These are phyloP conservation scores for Sebastes schlegelii DNA, from an alignment of 2,113 vertebrate genomes.

Conservation along the genomic window DNA sequence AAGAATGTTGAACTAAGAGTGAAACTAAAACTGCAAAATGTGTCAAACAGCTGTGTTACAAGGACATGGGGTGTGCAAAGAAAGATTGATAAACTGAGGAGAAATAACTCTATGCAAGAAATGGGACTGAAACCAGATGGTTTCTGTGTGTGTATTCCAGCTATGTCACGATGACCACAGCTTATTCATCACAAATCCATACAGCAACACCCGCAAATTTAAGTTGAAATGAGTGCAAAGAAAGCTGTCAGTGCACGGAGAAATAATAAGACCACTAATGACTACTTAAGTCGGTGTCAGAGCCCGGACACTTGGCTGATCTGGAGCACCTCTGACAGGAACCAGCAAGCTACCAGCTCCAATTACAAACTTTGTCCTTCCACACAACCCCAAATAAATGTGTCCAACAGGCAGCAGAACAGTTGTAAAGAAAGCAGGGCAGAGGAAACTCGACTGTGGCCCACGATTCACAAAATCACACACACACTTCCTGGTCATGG, in stretches of 20 bases:
- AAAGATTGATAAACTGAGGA: neutral
- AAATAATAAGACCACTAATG: conserved; percentile 50
- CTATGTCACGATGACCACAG: conserved; percentile 24
- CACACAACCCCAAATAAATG: conserved; percentile 12
- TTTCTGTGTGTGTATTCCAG: conserved; percentile 43
- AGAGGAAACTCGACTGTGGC: neutral
- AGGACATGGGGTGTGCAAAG: neutral
- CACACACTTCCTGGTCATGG: conserved; percentile 28
- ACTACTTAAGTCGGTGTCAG: conserved; percentile 44
- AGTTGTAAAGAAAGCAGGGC: neutral
- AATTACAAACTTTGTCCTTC: conserved; percentile 22
- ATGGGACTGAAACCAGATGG: conserved; percentile 25
- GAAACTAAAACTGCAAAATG: neutral
- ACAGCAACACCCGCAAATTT: neutral
- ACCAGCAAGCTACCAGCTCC: conserved; percentile 21
- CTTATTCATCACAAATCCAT: conserved; percentile 47
- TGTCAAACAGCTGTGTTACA: neutral
- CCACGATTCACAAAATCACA: conserved; percentile 13
- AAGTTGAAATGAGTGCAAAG: conserved; percentile 18
- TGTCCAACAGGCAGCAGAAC: neutral
- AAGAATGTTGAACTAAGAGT: no score
- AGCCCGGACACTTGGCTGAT: conserved; percentile 49
- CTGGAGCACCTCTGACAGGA: conserved; percentile 45
- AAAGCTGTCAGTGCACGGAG: conserved; percentile 35
- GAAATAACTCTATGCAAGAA: neutral